Conservation (phyloP, 2,888 invertebrate species). For the Argyra leucocephala region DNA sequence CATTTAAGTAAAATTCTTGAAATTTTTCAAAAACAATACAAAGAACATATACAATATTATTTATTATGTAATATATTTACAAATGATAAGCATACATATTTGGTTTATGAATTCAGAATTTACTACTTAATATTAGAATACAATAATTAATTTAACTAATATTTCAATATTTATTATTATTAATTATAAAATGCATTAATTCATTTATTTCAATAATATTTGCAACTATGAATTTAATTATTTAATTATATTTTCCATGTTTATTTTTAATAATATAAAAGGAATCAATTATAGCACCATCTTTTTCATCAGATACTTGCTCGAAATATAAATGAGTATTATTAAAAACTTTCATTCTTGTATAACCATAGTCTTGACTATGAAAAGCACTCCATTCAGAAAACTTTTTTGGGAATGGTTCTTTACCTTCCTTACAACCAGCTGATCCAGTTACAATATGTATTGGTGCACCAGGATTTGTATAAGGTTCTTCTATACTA, state of each 20-base stretch:
- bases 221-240: too few relatives aligned
- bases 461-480: conserved; percentile 69
- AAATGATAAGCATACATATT: too few relatives aligned
- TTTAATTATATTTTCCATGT: conserved; percentile 28
- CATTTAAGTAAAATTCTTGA: too few relatives aligned
- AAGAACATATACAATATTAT: too few relatives aligned
- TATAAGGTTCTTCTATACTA: conserved; percentile 46
- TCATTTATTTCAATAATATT: too few relatives aligned
- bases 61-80: too few relatives aligned
- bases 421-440: conserved; percentile 78
- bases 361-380: conserved; percentile 86
- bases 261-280: conserved; percentile 57
- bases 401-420: conserved; percentile 52
- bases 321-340: conserved; percentile 78
- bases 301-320: conserved; percentile 69
- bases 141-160: too few relatives aligned
- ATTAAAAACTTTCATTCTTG: conserved; percentile 71
- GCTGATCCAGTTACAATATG: conserved; percentile 86
- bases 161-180: too few relatives aligned
- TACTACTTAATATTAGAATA: too few relatives aligned
- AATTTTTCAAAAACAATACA: too few relatives aligned
- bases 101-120: too few relatives aligned
- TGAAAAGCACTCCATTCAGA: conserved; percentile 78
- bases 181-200: too few relatives aligned
- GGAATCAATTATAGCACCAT: conserved; percentile 58